Conservation (phyloP, 2,113 vertebrate species). For the Muntiacus muntjak region DNA sequence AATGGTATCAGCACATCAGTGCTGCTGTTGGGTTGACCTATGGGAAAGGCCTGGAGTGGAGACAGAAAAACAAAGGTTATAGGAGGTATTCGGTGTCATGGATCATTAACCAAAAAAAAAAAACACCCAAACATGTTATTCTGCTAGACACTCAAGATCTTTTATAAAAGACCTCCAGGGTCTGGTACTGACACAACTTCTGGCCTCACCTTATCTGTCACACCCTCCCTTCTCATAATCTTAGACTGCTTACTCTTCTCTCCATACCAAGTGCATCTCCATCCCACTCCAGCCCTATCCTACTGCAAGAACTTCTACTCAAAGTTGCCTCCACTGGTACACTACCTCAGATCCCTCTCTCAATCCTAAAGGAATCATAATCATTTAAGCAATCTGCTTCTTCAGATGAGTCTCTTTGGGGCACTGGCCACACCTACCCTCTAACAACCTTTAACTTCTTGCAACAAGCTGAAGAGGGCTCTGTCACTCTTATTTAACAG, state of each 20-base stretch:
- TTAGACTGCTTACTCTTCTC: background rate
- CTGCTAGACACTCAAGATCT: background rate
- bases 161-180: background rate
- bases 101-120: background rate
- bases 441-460: background rate
- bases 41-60: background rate
- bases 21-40: background rate
- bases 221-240: background rate
- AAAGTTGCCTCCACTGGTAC: background rate
- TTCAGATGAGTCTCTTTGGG: background rate
- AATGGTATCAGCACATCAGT: background rate
- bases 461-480: background rate
- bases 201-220: background rate
- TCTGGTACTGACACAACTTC: background rate
- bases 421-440: background rate
- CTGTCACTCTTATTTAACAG: background rate
- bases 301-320: background rate
- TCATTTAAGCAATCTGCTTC: background rate
- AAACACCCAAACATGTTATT: background rate
- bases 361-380: background rate
- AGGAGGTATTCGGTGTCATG: background rate
- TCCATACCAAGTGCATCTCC: background rate
- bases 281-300: background rate
- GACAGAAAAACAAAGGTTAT: background rate
- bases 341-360: background rate